phyloP scores from a whole-genome alignment of 2,888 invertebrate species.

The Pollenia labialis region DNA sequence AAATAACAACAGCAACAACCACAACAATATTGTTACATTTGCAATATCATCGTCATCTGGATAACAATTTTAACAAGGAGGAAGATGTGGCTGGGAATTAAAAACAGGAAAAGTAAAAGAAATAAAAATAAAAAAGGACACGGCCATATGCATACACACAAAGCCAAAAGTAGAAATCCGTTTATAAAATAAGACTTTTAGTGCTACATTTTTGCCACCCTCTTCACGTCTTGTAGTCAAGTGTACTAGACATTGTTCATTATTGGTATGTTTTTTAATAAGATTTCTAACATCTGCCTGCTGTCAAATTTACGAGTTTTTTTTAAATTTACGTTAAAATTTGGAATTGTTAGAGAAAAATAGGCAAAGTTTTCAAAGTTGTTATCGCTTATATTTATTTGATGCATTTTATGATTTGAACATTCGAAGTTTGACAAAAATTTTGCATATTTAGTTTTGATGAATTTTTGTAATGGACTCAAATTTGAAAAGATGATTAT shows the following conservation, averaged over 20 bases:
- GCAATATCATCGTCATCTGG: conserved; percentile 19
- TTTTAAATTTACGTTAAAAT: too few species aligned
- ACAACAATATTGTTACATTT: conserved; percentile 57
- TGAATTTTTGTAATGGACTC: too few species aligned
- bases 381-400: too few species aligned
- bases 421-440: too few species aligned
- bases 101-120: conserved; percentile 19
- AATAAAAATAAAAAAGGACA: conserved; percentile 23
- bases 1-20: conserved; percentile 31
- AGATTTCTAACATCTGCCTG: conserved; percentile 59
- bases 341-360: too few species aligned
- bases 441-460: too few species aligned
- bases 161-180: too few species aligned
- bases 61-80: conserved; percentile 22
- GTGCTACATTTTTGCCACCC: conserved; percentile 35
- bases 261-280: conserved; percentile 35
- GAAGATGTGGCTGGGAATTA: conserved; percentile 10
- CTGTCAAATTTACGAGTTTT: conserved; percentile 37
- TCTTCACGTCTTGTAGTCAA: conserved; percentile 31
- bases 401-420: too few species aligned
- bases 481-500: too few species aligned
- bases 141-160: conserved; percentile 10
- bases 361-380: too few species aligned
- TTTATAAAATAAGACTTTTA: not conserved
- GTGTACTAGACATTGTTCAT: conserved; percentile 57